These are phyloP conservation scores for Acronicta aceris DNA, from an alignment of 2,888 invertebrate genomes.

Conservation along the genomic window DNA sequence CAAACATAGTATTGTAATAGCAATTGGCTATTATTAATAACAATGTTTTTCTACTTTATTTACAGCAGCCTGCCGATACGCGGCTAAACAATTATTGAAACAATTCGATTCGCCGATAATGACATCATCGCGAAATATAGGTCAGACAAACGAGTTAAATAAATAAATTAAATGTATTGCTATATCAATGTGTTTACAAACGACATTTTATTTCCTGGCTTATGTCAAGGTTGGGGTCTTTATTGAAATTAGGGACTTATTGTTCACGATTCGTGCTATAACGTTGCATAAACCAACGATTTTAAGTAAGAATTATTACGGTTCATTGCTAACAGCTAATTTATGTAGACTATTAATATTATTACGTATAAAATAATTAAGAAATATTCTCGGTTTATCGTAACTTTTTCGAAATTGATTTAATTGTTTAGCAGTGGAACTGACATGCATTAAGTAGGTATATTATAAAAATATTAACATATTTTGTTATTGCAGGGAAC, in stretches of 20 bases:
- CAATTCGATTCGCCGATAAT: constrained; percentile 28
- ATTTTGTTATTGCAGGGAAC: constrained; percentile 32
- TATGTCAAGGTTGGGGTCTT: constrained; percentile 31
- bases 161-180: constrained; percentile 37
- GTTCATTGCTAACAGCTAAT: neutral
- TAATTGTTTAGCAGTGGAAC: too few relatives aligned
- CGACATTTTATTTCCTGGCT: constrained; percentile 44
- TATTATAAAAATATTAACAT: neutral
- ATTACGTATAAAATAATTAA: too few relatives aligned
- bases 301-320: constrained; percentile 9
- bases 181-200: constrained; percentile 26
- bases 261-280: constrained; percentile 30
- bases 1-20: constrained; percentile 15
- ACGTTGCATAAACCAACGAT: constrained; percentile 6
- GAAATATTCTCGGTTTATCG: too few relatives aligned
- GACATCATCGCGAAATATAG: constrained; percentile 46
- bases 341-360: neutral
- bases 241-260: constrained; percentile 40
- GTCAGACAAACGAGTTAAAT: constrained; percentile 35
- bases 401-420: too few relatives aligned
- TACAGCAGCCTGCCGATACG: constrained; percentile 17
- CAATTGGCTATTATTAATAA: neutral
- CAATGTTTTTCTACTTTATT: constrained; percentile 27
- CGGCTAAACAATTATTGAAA: constrained; percentile 19
- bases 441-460: too few relatives aligned